Evolutionary conservation across 2,888 invertebrate genomes (phyloP).

Genomic region (Drosophila pegasa): DNA sequence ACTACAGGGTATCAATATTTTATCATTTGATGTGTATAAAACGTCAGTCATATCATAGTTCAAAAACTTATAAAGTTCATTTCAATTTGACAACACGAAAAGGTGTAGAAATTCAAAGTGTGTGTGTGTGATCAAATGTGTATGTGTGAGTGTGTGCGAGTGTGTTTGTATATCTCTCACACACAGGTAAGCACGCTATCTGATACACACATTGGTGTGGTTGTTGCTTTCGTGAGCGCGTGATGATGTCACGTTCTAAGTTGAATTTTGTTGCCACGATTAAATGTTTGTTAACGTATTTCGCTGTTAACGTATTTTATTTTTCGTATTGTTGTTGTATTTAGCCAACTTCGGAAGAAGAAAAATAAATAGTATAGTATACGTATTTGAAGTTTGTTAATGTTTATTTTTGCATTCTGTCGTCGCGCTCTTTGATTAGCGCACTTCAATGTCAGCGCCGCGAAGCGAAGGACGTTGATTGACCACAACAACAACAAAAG

Average conservation of each 20-base stretch:
- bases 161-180: slow-evolving; percentile 9
- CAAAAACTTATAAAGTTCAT: slow-evolving; percentile 55
- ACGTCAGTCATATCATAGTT: slow-evolving; percentile 34
- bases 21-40: slow-evolving; percentile 16
- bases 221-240: slow-evolving; percentile 63
- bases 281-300: slow-evolving; percentile 70
- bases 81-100: slow-evolving; percentile 51
- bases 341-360: slow-evolving; percentile 17
- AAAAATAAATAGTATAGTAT: slow-evolving; percentile 6
- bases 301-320: slow-evolving; percentile 28
- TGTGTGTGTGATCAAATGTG: neutral
- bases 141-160: neutral
- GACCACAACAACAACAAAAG: slow-evolving; percentile 47
- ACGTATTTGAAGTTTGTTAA: slow-evolving; percentile 68
- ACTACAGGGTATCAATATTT: slow-evolving; percentile 32
- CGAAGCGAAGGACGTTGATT: slow-evolving; percentile 68
- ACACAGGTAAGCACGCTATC: slow-evolving; percentile 51
- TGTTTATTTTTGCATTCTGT: slow-evolving; percentile 75
- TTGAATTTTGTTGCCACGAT: slow-evolving; percentile 72
- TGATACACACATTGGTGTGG: slow-evolving; percentile 28
- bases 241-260: slow-evolving; percentile 80
- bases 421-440: slow-evolving; percentile 65
- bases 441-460: slow-evolving; percentile 51
- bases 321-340: slow-evolving; percentile 23
- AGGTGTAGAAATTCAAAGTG: slow-evolving; percentile 27